Conservation (phyloP, 2,113 vertebrate genomes). For the Dicrurus megarhynchus region DNA sequence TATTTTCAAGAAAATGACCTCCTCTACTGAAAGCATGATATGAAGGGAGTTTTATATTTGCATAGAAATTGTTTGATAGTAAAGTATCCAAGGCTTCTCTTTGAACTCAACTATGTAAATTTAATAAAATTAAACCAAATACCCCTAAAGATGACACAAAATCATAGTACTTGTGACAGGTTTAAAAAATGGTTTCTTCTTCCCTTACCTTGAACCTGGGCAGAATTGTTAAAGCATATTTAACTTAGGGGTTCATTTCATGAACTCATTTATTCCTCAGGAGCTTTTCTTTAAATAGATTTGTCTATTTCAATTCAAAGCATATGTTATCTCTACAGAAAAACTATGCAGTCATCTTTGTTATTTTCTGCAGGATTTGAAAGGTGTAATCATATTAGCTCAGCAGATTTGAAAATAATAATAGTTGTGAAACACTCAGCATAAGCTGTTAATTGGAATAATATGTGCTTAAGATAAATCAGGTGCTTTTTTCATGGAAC, state of each 20-base stretch:
- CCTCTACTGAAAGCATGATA: background rate
- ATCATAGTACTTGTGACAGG: background rate
- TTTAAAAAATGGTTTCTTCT: background rate
- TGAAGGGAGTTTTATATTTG: background rate
- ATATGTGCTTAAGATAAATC: background rate
- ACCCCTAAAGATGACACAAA: background rate
- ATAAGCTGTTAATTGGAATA: slow-evolving; percentile 5
- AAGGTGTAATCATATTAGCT: background rate
- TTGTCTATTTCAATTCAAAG: background rate
- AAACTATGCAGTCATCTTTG: background rate
- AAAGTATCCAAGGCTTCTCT: background rate
- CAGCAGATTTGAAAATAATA: slow-evolving; percentile 9
- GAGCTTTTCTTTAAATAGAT: background rate
- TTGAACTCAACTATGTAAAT: background rate
- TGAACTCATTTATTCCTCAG: background rate
- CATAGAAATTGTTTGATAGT: background rate
- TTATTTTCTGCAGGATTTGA: background rate
- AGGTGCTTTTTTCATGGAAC: background rate
- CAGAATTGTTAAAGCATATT: background rate
- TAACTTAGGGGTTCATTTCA: background rate
- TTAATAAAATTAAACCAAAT: background rate
- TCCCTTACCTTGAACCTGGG: background rate
- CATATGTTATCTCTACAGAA: background rate
- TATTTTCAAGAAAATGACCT: background rate
- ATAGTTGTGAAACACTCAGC: background rate